Evolutionary conservation across 1,140 invertebrate genomes (phyloP), one percentile per base, ranked within the genome.

Genomic region (Hesperophylax magnus): DNA sequence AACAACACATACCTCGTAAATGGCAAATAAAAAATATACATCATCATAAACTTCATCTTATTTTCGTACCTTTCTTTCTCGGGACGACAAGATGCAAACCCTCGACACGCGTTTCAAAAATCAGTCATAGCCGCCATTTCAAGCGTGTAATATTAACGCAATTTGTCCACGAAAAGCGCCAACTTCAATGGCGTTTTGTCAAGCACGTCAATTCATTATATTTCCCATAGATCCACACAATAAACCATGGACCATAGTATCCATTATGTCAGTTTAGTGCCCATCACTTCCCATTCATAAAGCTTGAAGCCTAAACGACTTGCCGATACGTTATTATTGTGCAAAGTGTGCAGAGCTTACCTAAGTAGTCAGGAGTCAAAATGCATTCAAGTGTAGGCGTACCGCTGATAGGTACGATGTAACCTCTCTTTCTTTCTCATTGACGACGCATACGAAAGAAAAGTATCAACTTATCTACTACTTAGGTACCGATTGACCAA

Each of bases 121-220:
- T 24, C 20, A 47, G 65, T 79, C 72, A 56, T 79, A 27, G 20
- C 8, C 9, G 54, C 56, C 77, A 82, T 77, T 82, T 79, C 77
- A 79, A 39, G 77, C 81, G 53, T 82, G 81, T 80, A 76, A 79
- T 82, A 82, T 82, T 79, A 77, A 82, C 78, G 81, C 78, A 82
- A 82, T 82, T 82, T 82, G 81, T 79, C 81, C 39, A 9, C 11
- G 20, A 31, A 78, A 82, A 81, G 18, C 69, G n/a, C 1, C 14
- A 72, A 52, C 11, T 47, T 47, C 39, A 47, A 47, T 47, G 39
- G 39, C 11, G 69, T 52, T 72, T 72, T 72, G 69, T 72, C 9
- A 1, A 53, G 6, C 15, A 31, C 31, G 63, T 27, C 61, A 65
- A 67, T 67, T 67, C 63, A 67, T 31, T 67, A n/a, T 34, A 4